A percentile compares a stretch with the other conserved stretches of the same genome.
Conservation (phyloP, 2,888 invertebrate species). For the Orchesellides sinensis region DNA sequence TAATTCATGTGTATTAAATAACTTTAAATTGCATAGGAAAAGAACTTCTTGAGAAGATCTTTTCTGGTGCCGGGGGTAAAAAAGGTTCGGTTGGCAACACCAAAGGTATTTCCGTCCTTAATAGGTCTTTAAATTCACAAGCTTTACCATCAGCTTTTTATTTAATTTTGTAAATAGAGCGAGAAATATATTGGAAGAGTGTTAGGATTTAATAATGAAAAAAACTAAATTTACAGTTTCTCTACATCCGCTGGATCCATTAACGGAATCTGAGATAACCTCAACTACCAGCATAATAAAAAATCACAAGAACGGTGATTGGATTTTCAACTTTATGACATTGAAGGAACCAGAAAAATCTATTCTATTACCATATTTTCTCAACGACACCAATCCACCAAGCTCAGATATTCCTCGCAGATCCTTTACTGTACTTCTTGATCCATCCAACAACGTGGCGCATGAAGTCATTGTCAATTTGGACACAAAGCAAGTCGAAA, state of each 20-base stretch:
- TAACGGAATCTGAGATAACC: slow-evolving; percentile 9
- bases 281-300: neutral
- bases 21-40: too few species aligned
- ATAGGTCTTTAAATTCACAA: too few species aligned
- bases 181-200: too few species aligned
- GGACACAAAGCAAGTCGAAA: slow-evolving; percentile 48
- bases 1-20: too few species aligned
- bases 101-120: too few species aligned
- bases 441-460: neutral
- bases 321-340: slow-evolving; percentile 29
- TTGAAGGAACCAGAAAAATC: slow-evolving; percentile 42
- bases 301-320: neutral
- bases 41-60: too few species aligned
- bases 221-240: neutral
- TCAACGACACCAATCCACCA: slow-evolving; percentile 22
- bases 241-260: slow-evolving; percentile 35
- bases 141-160: too few species aligned
- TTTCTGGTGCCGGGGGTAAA: too few species aligned
- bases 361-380: slow-evolving; percentile 7
- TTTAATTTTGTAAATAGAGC: too few species aligned
- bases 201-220: too few species aligned
- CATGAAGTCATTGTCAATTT: slow-evolving; percentile 55
- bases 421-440: slow-evolving; percentile 37
- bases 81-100: too few species aligned
- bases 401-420: slow-evolving; percentile 9